These are phyloP conservation scores for Rotaria socialis DNA, from an alignment of 2,888 invertebrate genomes.

Conservation along the genomic window DNA sequence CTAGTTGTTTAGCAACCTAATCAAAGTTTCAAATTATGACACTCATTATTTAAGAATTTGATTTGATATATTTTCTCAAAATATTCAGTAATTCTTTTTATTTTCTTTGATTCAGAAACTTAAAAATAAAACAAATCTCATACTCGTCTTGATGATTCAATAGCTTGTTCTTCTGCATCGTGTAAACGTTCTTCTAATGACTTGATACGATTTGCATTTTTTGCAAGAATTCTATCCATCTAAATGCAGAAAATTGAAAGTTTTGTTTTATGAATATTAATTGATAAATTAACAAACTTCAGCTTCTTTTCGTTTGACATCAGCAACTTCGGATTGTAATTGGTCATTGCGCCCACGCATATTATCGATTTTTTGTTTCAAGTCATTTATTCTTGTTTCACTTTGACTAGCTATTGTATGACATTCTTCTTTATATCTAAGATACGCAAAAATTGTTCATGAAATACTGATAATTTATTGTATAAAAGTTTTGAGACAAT, in stretches of 20 bases:
- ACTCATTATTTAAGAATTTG: no score
- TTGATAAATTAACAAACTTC: neutral
- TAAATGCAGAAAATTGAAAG: neutral
- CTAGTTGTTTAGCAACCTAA: slow-evolving; percentile 45
- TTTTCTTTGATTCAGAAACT: no score
- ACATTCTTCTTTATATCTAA: slow-evolving; percentile 47
- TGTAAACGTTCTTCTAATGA: slow-evolving; percentile 39
- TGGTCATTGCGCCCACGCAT: slow-evolving; percentile 36
- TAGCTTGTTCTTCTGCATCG: slow-evolving; percentile 44
- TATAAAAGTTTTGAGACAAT: no score
- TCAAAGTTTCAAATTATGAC: neutral
- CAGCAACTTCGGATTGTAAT: slow-evolving; percentile 31
- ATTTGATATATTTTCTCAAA: no score
- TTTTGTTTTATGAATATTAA: no score
- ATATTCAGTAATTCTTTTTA: no score
- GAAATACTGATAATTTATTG: no score
- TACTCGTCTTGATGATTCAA: slow-evolving; percentile 45
- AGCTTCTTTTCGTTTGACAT: slow-evolving; percentile 40
- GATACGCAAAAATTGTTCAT: neutral
- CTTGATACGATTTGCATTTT: slow-evolving; percentile 40
- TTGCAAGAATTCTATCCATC: slow-evolving; percentile 37
- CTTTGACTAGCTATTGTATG: slow-evolving; percentile 43
- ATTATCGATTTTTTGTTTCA: slow-evolving; percentile 44
- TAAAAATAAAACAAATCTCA: neutral
- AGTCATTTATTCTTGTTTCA: slow-evolving; percentile 40